Evolutionary conservation across 2,797 vertebrate genomes (phyloP).

Genomic region (Tapera naevia): DNA sequence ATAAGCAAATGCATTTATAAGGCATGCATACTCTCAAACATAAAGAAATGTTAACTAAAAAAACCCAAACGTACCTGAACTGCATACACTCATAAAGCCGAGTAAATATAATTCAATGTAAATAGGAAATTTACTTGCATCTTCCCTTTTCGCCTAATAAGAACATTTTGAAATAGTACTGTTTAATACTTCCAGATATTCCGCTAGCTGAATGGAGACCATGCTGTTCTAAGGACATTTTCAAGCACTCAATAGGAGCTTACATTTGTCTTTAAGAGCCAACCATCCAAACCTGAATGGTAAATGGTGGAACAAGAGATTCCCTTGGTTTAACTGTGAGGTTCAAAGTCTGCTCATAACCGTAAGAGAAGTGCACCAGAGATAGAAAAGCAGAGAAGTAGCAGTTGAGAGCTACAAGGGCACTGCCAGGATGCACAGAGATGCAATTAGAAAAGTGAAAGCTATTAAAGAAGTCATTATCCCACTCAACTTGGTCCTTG

Average conservation of each 20-base stretch:
- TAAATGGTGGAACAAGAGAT: background rate
- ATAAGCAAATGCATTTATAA: background rate
- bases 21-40: background rate
- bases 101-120: background rate
- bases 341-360: no score
- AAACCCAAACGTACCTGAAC: background rate
- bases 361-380: no score
- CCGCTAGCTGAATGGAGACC: background rate
- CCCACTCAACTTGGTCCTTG: no score
- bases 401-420: no score
- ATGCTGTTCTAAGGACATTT: background rate
- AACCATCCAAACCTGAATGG: background rate
- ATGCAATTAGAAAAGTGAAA: no score
- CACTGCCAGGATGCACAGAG: no score
- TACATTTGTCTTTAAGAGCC: background rate
- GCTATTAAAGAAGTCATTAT: no score
- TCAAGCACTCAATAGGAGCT: background rate
- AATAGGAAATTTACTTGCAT: background rate
- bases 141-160: background rate
- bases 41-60: background rate
- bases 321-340: no score
- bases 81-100: background rate
- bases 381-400: no score
- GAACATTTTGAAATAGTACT: background rate
- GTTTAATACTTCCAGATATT: background rate